Evolutionary conservation across 2,797 vertebrate species (phyloP).

Genomic region (Acipenser ruthenus): DNA sequence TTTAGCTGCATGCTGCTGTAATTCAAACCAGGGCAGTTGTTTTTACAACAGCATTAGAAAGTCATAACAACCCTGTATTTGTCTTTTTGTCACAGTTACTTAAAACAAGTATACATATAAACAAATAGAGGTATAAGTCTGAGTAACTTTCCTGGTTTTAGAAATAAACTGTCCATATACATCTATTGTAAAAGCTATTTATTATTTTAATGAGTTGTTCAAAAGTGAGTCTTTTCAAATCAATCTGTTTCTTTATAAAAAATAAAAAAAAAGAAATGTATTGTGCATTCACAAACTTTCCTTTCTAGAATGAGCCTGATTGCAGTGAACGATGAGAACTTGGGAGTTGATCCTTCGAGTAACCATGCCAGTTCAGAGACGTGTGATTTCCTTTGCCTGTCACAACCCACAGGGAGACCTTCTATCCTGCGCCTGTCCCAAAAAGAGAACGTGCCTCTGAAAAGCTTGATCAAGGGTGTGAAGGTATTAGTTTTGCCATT

Average conservation of each 20-base stretch:
- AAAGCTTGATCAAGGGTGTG: constrained; percentile 46
- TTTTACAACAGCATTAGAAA: too few relatives aligned
- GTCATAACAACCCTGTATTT: too few relatives aligned
- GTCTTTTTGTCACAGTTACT: too few relatives aligned
- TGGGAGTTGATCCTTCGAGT: constrained; percentile 40
- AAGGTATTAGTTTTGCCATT: constrained; percentile 59
- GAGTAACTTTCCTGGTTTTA: too few relatives aligned
- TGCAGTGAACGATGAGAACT: constrained; percentile 67
- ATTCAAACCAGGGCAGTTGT: too few relatives aligned
- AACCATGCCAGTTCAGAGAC: constrained; percentile 42
- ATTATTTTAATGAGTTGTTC: too few relatives aligned
- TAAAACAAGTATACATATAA: too few relatives aligned
- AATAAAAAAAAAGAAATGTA: background rate
- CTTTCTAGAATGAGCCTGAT: constrained; percentile 77
- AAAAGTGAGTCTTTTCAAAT: too few relatives aligned
- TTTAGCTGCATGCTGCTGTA: too few relatives aligned
- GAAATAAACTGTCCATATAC: too few relatives aligned
- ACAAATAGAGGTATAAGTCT: too few relatives aligned
- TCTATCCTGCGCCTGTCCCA: constrained; percentile 78
- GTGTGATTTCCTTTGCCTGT: constrained; percentile 57
- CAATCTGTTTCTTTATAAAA: too few relatives aligned
- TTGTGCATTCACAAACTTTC: constrained; percentile 18
- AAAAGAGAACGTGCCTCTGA: constrained; percentile 79
- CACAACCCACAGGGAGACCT: constrained; percentile 65
- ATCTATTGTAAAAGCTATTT: background rate